Evolutionary conservation across 2,113 vertebrate genomes (phyloP).

Genomic region (Microcebus griseorufus): DNA sequence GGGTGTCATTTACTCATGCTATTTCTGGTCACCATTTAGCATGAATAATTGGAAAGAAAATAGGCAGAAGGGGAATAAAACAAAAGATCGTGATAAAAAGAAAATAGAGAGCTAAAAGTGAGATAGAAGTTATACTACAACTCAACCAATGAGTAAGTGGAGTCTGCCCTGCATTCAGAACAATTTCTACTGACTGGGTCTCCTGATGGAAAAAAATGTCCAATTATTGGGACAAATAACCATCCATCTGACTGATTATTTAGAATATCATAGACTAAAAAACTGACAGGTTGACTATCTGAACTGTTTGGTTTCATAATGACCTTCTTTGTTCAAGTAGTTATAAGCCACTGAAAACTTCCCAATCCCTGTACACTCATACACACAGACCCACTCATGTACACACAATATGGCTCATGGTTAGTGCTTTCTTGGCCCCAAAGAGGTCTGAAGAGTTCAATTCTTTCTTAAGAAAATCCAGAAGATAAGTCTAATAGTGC

Average conservation of each 20-base stretch:
- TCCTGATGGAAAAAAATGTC: background rate
- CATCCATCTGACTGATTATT: background rate
- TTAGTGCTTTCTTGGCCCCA: background rate
- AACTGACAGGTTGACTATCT: background rate
- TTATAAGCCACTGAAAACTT: background rate
- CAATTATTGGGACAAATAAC: background rate
- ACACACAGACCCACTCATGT: background rate
- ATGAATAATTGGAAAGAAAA: constrained; percentile 32
- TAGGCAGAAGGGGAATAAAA: background rate
- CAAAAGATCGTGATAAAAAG: background rate
- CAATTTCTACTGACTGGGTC: background rate
- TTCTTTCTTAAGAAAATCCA: constrained; percentile 22
- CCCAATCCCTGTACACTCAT: background rate
- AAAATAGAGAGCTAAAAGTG: background rate
- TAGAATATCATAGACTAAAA: background rate
- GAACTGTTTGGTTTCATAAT: background rate
- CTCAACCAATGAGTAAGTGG: background rate
- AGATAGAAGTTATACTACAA: background rate
- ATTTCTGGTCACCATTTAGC: constrained; percentile 42
- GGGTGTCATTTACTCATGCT: background rate
- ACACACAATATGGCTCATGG: background rate
- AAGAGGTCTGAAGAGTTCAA: background rate
- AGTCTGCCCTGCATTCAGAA: background rate
- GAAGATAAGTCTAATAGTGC: background rate
- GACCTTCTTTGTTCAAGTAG: background rate